Conservation (phyloP, 2,888 invertebrate species). For the Nipponacmea schrenckii region DNA sequence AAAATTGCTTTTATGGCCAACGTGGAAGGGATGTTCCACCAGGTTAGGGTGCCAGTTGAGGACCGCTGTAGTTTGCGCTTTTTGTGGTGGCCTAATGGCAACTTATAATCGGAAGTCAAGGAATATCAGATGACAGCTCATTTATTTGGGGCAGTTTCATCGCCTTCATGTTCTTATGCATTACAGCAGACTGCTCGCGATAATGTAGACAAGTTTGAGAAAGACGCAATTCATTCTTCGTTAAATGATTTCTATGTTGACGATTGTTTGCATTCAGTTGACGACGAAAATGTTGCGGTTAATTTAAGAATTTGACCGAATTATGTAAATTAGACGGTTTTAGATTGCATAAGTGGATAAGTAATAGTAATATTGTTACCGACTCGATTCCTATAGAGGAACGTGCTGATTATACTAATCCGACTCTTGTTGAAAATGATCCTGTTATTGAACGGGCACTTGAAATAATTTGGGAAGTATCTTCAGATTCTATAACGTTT, state of each 20-base stretch:
- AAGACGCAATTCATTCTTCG: background rate
- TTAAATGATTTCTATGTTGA: constrained; percentile 29
- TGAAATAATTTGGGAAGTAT: constrained; percentile 22
- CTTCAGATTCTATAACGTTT: constrained; percentile 13
- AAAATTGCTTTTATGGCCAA: constrained; percentile 1
- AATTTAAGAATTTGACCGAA: constrained; percentile 16
- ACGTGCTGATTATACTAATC: constrained; percentile 2
- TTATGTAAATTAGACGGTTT: constrained; percentile 20
- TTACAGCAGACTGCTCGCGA: background rate
- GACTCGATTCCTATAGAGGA: constrained; percentile 18
- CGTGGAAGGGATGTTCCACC: constrained; percentile 15
- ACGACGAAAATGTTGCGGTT: background rate
- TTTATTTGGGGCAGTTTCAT: constrained; percentile 20
- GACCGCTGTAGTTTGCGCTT: constrained; percentile 17
- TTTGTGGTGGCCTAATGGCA: constrained; percentile 20
- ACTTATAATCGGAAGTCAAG: background rate
- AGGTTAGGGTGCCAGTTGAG: constrained; percentile 16
- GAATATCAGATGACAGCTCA: constrained; percentile 20
- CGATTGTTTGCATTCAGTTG: constrained; percentile 27
- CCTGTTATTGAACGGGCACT: constrained; percentile 17
- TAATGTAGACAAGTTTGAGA: background rate
- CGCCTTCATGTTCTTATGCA: constrained; percentile 15
- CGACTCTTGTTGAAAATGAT: constrained; percentile 14
- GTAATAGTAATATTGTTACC: constrained; percentile 18
- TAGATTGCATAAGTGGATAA: constrained; percentile 21